Evolutionary conservation across 1,140 invertebrate species (phyloP).

Genomic region (Heliconius hermathena): DNA sequence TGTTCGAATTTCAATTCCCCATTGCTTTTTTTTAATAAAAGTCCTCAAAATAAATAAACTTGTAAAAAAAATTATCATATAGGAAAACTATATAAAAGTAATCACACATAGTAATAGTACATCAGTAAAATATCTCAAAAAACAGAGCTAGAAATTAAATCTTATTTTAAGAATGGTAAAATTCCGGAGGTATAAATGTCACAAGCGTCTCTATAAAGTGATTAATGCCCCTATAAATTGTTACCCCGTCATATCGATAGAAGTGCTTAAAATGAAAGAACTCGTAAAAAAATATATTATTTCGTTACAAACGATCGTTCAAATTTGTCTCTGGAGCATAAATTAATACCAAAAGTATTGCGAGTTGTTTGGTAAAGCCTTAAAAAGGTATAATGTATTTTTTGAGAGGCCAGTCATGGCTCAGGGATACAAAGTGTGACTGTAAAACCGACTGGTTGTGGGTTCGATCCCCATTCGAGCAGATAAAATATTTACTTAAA

Average conservation of each 20-base stretch:
- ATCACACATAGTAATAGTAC: too few species aligned
- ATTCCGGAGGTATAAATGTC: slow-evolving; percentile 33
- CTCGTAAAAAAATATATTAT: slow-evolving; percentile 74
- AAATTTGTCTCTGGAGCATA: slow-evolving; percentile 44
- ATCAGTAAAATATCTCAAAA: not conserved
- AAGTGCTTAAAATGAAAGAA: slow-evolving; percentile 46
- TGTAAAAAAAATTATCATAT: not conserved
- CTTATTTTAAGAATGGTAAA: slow-evolving; percentile 10
- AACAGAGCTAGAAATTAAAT: not conserved
- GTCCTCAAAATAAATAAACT: not conserved
- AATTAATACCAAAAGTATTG: slow-evolving; percentile 56
- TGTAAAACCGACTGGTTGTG: too few species aligned
- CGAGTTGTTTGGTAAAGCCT: slow-evolving; percentile 34
- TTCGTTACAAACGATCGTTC: slow-evolving; percentile 60
- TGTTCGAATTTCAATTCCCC: not conserved
- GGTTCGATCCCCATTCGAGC: too few species aligned
- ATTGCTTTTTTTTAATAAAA: not conserved
- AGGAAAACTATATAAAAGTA: not conserved
- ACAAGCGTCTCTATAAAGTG: slow-evolving; percentile 63
- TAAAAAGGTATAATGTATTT: slow-evolving; percentile 39
- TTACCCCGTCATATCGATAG: slow-evolving; percentile 69
- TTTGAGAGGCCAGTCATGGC: too few species aligned
- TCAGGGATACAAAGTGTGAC: too few species aligned
- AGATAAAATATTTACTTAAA: too few species aligned
- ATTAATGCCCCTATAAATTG: slow-evolving; percentile 73